Percentiles rank a stretch among this genome's conserved stretches.
These are phyloP conservation scores for Hyles euphorbiae DNA, from an alignment of 1,140 invertebrate species.

Conservation along the genomic window DNA sequence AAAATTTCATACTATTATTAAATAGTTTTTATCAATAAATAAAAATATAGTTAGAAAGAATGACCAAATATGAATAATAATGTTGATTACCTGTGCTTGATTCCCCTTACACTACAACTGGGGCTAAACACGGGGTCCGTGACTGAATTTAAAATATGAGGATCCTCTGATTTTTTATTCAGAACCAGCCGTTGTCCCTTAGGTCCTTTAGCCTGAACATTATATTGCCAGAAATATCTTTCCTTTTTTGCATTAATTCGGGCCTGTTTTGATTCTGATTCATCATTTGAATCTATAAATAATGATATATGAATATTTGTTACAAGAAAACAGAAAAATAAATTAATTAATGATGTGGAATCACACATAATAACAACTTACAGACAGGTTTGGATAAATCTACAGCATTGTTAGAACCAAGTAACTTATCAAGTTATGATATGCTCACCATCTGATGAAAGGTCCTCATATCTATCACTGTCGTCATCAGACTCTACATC, in stretches of 20 bases:
- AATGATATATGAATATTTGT: too few relatives aligned
- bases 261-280: conserved; percentile 72
- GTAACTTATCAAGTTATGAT: background rate
- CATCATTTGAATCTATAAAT: conserved; percentile 81
- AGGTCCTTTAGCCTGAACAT: conserved; percentile 98
- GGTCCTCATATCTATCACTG: conserved; percentile 91
- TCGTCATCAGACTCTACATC: conserved; percentile 84
- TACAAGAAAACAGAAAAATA: conserved; percentile 15
- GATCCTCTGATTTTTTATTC: conserved; percentile 90
- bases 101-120: conserved; percentile 90
- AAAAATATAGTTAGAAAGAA: too few relatives aligned
- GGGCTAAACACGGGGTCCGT: conserved; percentile 96
- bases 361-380: too few relatives aligned
- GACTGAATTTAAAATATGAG: conserved; percentile 92
- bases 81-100: conserved; percentile 85
- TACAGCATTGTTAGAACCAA: too few relatives aligned
- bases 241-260: conserved; percentile 81
- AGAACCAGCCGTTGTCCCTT: conserved; percentile 92
- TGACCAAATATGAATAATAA: too few relatives aligned
- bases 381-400: too few relatives aligned
- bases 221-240: conserved; percentile 98
- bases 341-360: conserved; percentile 7
- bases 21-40: too few relatives aligned
- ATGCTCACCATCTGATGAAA: conserved; percentile 85
- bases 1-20: too few relatives aligned